These are phyloP conservation scores for Bufo bufo DNA, from an alignment of 2,113 vertebrate species.

Conservation along the genomic window DNA sequence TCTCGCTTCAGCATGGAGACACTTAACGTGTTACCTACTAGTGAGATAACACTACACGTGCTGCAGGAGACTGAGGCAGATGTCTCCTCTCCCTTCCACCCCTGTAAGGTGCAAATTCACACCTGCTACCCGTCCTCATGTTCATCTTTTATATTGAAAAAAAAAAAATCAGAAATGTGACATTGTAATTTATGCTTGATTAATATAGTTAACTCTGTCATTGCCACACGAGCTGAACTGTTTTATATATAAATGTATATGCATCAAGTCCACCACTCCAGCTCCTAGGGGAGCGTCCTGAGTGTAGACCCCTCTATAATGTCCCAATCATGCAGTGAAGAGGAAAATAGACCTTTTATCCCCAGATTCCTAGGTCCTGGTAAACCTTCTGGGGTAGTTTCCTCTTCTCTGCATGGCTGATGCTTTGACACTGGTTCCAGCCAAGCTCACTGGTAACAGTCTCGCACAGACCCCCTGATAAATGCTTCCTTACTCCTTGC, in stretches of 20 bases:
- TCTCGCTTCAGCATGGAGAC: slow-evolving; percentile 19
- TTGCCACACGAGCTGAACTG: background rate
- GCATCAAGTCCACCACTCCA: no score
- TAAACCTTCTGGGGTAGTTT: no score
- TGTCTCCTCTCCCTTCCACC: slow-evolving; percentile 29
- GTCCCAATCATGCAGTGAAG: background rate
- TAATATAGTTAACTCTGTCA: slow-evolving; percentile 5
- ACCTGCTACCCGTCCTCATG: slow-evolving; percentile 15
- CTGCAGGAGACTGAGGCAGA: slow-evolving; percentile 33
- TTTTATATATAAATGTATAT: background rate
- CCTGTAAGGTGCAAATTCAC: slow-evolving; percentile 36
- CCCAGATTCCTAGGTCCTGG: no score
- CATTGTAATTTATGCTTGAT: background rate
- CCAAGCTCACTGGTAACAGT: no score
- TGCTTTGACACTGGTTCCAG: no score
- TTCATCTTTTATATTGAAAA: background rate
- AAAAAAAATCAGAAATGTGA: background rate
- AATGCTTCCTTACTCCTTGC: no score
- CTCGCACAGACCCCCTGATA: no score
- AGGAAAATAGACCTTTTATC: no score
- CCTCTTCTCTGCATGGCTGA: no score
- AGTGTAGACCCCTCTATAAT: background rate
- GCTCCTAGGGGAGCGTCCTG: no score
- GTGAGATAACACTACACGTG: slow-evolving; percentile 40
- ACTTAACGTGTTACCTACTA: slow-evolving; percentile 42